Percentiles rank a stretch among this genome's conserved stretches.
Conservation (phyloP, 2,888 invertebrate genomes). For the Lordiphosa andalusiaca region DNA sequence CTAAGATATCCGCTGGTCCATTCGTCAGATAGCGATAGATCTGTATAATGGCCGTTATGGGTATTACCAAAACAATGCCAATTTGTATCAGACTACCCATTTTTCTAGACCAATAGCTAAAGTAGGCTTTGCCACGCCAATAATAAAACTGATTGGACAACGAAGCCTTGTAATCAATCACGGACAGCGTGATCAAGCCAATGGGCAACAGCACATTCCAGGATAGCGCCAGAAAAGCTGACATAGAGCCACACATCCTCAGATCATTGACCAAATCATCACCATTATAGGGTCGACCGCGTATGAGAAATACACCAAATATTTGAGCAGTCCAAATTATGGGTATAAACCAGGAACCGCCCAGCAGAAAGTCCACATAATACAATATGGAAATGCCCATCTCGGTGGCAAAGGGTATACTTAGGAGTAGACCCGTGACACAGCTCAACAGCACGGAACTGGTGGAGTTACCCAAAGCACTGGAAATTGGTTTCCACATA, state of each 20-base stretch:
- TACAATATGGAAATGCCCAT: slow-evolving; percentile 90
- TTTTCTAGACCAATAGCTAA: slow-evolving; percentile 90
- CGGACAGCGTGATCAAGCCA: slow-evolving; percentile 87
- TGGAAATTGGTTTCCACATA: slow-evolving; percentile 94
- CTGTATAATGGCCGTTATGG: slow-evolving; percentile 81
- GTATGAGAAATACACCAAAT: slow-evolving; percentile 91
- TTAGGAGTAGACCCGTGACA: slow-evolving; percentile 89
- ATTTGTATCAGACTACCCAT: slow-evolving; percentile 89
- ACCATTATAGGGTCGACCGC: slow-evolving; percentile 92
- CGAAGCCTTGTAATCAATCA: slow-evolving; percentile 87
- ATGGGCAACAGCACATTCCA: slow-evolving; percentile 95
- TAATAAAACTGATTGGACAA: slow-evolving; percentile 85
- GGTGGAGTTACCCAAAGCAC: slow-evolving; percentile 87
- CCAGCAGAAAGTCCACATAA: slow-evolving; percentile 91
- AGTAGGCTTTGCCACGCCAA: slow-evolving; percentile 87
- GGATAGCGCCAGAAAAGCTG: slow-evolving; percentile 87
- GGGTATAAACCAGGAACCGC: slow-evolving; percentile 93
- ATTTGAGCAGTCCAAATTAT: slow-evolving; percentile 88
- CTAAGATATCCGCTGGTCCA: slow-evolving; percentile 92
- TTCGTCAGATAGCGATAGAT: slow-evolving; percentile 89
- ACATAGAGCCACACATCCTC: slow-evolving; percentile 82
- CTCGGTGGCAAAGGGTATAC: slow-evolving; percentile 93
- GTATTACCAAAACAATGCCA: slow-evolving; percentile 87
- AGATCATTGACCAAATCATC: slow-evolving; percentile 80
- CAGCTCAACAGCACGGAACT: slow-evolving; percentile 89